Evolutionary conservation across 2,797 vertebrate species (phyloP).

Genomic region (Melanotaenia trifasciata): DNA sequence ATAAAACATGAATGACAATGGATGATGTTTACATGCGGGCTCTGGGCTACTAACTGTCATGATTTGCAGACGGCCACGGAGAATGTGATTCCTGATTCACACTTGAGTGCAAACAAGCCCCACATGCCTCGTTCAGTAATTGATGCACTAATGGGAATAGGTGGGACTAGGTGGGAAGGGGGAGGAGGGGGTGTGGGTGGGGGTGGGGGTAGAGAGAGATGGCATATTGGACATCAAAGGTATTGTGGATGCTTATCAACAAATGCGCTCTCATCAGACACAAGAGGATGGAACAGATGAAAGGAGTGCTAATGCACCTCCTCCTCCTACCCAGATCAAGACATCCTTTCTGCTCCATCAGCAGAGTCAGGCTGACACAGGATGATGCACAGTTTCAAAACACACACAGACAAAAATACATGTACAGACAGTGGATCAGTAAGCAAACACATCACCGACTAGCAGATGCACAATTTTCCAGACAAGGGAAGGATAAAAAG

Average conservation of each 20-base stretch:
- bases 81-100: constrained; percentile 42
- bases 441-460: not conserved
- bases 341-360: constrained; percentile 51
- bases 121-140: constrained; percentile 53
- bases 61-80: constrained; percentile 49
- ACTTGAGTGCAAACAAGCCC: constrained; percentile 71
- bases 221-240: constrained; percentile 71
- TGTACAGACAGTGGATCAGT: constrained; percentile 1
- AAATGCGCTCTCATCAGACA: constrained; percentile 56
- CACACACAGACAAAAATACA: constrained; percentile 20
- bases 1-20: constrained; percentile 63
- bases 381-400: constrained; percentile 1
- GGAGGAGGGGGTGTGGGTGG: not conserved
- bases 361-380: constrained; percentile 37
- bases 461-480: not conserved
- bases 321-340: constrained; percentile 37
- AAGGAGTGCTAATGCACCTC: constrained; percentile 73
- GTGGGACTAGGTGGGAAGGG: constrained; percentile 12
- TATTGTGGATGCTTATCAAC: constrained; percentile 68
- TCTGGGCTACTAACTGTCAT: constrained; percentile 53
- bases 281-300: constrained; percentile 69
- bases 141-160: constrained; percentile 57
- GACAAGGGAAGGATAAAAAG: not conserved
- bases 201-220: not conserved
- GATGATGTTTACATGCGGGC: constrained; percentile 60